Base-by-base conservation (phyloP, 2,797 vertebrate genomes). In the Gallirallus australis region DNA sequence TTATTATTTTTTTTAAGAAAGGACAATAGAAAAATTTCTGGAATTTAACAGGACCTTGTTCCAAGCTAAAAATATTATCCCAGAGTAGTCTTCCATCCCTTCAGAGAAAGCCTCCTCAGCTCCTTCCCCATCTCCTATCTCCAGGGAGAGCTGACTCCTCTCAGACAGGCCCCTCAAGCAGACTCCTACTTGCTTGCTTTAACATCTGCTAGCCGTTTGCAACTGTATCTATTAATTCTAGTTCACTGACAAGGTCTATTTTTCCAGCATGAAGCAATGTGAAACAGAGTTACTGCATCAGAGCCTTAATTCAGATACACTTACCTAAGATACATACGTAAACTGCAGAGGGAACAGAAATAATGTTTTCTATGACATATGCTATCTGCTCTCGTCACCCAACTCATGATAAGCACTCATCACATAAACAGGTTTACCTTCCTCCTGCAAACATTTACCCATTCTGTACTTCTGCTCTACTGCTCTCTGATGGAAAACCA, bases 391-490 rank as follows among this genome's bases (percentile, higher is more conserved):
- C 52, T 94, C 24, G 6, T 37, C 66, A 76, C 35, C 25, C 39
- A 69, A 0, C 48, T 87, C 65, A 65, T 12, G 72, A 94, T 37
- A 76, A 86, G 76, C 63, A 63, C 52, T 70, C 70, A 15, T 66
- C 77, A 72, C 80, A 48, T 48, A 93, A 94, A 84, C 52, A 94
- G 31, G 64, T 84, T 91, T 73, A 42, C 76, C 79, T 82, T 88
- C 33, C 48, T 59, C 82, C n/a, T 40, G 64, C 78, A 94, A 95
- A 94, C 66, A 71, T 95, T 95, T 90, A 72, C 88, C 69, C 42
- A 35, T 76, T 63, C n/a, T 47, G 21, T 27, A 42, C 54, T 94
- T 93, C 90, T 95, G 88, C 86, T 83, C 77, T 69, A 2, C 10
- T 84, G 65, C 88, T 66, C 60, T 47, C 70, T n/a, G 53, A 47